These are phyloP conservation scores for Chrysolophus pictus DNA, from an alignment of 2,797 vertebrate genomes.

Conservation along the genomic window DNA sequence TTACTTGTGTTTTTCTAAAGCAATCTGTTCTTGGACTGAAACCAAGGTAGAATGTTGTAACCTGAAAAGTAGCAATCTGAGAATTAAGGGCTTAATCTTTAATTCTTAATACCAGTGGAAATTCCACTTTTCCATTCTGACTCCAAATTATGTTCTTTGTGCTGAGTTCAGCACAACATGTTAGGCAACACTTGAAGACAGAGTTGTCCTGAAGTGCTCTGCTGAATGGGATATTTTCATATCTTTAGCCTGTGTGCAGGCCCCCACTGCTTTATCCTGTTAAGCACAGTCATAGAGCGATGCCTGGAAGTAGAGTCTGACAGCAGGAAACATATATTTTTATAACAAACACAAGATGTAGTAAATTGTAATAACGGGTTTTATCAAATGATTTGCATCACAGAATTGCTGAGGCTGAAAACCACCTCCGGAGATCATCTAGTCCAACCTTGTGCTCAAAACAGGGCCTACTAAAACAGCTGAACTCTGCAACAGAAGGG, in stretches of 20 bases:
- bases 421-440: not conserved
- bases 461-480: not conserved
- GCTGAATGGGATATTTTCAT: not conserved
- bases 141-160: not conserved
- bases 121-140: not conserved
- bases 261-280: not conserved
- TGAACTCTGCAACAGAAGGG: not conserved
- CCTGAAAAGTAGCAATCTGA: not conserved
- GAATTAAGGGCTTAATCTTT: not conserved
- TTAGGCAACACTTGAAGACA: not conserved
- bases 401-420: not conserved
- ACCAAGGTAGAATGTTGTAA: not conserved
- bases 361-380: not conserved
- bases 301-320: rapidly evolving
- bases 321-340: not conserved
- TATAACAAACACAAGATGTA: not conserved
- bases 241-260: rapidly evolving
- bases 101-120: not conserved
- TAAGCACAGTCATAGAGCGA: not conserved
- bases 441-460: not conserved
- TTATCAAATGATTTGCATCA: not conserved
- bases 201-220: not conserved
- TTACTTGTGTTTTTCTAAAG: not conserved
- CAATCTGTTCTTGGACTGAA: not conserved
- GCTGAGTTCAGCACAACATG: not conserved